Base-by-base conservation (phyloP, 2,113 vertebrate genomes). In the Glaucomys volans region DNA sequence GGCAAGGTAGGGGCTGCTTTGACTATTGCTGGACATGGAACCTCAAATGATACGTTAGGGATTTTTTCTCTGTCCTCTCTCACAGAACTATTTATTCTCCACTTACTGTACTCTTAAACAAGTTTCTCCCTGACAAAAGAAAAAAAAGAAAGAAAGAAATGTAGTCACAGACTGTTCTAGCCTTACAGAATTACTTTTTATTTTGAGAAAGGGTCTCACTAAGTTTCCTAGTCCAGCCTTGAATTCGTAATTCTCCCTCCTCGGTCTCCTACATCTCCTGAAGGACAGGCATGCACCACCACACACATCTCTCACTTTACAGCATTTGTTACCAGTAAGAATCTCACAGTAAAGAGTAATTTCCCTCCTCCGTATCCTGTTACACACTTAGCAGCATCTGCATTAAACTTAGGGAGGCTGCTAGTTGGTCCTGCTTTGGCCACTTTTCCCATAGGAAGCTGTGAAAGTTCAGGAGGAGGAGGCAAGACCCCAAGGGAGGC, bases 151-250 rank as follows among this genome's bases (percentile, higher is more conserved):
- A n/a, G n/a, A n/a, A n/a, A n/a, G n/a, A 66, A 93, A 77, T 32
- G 9, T 2, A 87, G 44, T 5, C 52, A 26, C 0, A 4, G 50
- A 3, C 71, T 26, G 0, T 54, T 44, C 14, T 9, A 62, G 12
- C 7, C 4, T 54, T 69, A 47, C 1, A 37, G 9, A 2, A 20
- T 57, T 57, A 8, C 20, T 20, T 54, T 54, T 54, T 54, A 18
- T 22, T 57, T 57, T 57, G 54, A 57, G 54, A 57, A 20, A 57
- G 54, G 54, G 13, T 52, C 52, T 52, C 52, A 52, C 52, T 52
- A 17, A 52, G 52, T 52, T 52, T 52, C 52, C 14, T 14, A 52
- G 52, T 52, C 52, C 13, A 3, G 52, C 52, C 52, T 52, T 16
- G 52, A 52, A 52, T 52, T 52, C 17, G 52, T 13, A 52, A 52